Base-by-base conservation (phyloP, 2,888 invertebrate genomes). In the Meiosimyza platycephala region DNA sequence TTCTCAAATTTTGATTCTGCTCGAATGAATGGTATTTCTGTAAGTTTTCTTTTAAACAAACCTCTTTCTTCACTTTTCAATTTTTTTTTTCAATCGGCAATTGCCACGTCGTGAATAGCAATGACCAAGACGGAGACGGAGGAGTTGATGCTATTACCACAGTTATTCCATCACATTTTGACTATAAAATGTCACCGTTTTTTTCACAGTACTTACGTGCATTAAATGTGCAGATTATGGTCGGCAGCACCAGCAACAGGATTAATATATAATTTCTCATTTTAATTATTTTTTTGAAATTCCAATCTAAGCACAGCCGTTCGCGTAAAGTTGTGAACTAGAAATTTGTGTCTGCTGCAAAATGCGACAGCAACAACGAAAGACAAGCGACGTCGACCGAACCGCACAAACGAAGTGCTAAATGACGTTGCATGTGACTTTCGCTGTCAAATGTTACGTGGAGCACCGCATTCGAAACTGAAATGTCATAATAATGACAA, bases 191-290 rank as follows among this genome's bases (percentile, higher is more conserved):
- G 1, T 3, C 62, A 15, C 22, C 9, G 59, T 33, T 13, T 15
- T 64, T 64, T 3, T 15, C 6, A 63, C 73, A 74, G 73, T 83
- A 90, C 92, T 93, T 90, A 95, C 94, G 92, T 87, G 89, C 90
- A 86, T 91, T 91, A 77, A 92, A 90, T 78, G 92, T 92, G 79
- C 93, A 90, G 78, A 94, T 90, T 62, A 93, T 89, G 50, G 93
- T 91, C 79, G 94, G 94, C 77, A 94, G 87, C 79, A 93, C 90
- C 81, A 94, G 83, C 72, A 94, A 84, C 76, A 90, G 83, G 65
- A 92, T 85, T 80, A 94, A 86, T 85, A 91, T 90, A 81, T 93
- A 88, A 81, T 90, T 89, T 88, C 90, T 93, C 94, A 94, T 94
- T 60, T 77, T 9, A 11, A 59, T 22, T 18, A 60, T 22, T 13